Conservation (phyloP, 1,140 invertebrate genomes). For the Aethina tumida region DNA sequence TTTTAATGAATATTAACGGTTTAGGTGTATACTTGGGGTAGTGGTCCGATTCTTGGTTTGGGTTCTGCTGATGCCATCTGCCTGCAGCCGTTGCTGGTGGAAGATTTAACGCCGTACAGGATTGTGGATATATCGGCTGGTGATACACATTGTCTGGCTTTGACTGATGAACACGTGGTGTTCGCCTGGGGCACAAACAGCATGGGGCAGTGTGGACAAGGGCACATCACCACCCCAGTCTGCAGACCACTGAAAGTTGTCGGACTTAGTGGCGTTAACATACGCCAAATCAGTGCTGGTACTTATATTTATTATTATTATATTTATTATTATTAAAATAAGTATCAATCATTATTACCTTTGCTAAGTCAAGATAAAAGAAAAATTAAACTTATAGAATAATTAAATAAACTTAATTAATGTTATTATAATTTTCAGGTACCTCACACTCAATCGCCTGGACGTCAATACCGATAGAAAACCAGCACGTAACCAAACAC, state of each 20-base stretch:
- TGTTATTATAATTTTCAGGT: constrained; percentile 16
- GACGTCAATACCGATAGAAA: constrained; percentile 50
- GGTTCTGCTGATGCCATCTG: constrained; percentile 46
- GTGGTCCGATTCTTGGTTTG: constrained; percentile 47
- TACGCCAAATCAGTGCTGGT: constrained; percentile 57
- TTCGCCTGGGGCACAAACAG: constrained; percentile 60
- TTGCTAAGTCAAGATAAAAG: too few species aligned
- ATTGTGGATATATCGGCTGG: constrained; percentile 44
- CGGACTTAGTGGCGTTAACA: constrained; percentile 47
- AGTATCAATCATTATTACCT: too few species aligned
- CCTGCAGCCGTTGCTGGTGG: constrained; percentile 39
- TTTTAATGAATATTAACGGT: constrained; percentile 1
- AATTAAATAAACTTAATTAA: background rate
- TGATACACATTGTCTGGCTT: constrained; percentile 50
- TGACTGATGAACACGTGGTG: constrained; percentile 44
- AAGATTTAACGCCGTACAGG: constrained; percentile 33
- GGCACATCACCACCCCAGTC: constrained; percentile 53
- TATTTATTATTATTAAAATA: too few species aligned
- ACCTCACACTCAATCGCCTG: constrained; percentile 58
- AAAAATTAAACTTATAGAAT: background rate
- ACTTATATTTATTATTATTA: too few species aligned
- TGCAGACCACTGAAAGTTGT: constrained; percentile 50
- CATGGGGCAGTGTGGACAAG: constrained; percentile 61
- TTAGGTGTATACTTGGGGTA: constrained; percentile 56
- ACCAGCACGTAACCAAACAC: constrained; percentile 45